These are phyloP conservation scores for Syritta pipiens DNA, from an alignment of 2,888 invertebrate species.

Conservation along the genomic window DNA sequence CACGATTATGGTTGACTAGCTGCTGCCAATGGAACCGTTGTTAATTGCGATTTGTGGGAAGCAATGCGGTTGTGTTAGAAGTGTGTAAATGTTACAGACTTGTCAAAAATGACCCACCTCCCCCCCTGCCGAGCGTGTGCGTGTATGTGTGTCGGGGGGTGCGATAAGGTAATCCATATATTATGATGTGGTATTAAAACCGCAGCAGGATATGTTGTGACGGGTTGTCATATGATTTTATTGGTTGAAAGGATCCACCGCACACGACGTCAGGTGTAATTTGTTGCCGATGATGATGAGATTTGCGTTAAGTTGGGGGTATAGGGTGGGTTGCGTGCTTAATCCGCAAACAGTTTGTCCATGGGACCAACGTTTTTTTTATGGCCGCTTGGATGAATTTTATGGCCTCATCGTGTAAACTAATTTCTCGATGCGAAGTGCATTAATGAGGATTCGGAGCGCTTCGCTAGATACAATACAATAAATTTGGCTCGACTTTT, in stretches of 20 bases:
- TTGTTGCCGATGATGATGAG: constrained; percentile 16
- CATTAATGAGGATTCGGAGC: too few relatives aligned
- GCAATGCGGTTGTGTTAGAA: not conserved
- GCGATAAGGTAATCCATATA: constrained; percentile 16
- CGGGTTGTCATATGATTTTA: constrained; percentile 31
- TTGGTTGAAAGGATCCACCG: not conserved
- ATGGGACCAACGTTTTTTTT: too few relatives aligned
- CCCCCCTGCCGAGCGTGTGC: not conserved
- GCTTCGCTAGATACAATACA: too few relatives aligned
- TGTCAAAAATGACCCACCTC: constrained; percentile 57
- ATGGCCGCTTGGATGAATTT: too few relatives aligned
- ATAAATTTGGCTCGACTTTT: too few relatives aligned
- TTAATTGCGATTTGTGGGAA: constrained; percentile 58
- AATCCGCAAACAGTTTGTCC: too few relatives aligned
- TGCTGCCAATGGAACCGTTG: constrained; percentile 45
- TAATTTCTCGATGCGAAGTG: too few relatives aligned
- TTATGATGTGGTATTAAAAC: constrained; percentile 44
- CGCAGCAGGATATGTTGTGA: constrained; percentile 30
- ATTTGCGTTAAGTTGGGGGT: too few relatives aligned
- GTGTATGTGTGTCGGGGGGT: not conserved
- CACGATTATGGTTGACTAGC: constrained; percentile 41
- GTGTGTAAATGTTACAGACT: constrained; percentile 24
- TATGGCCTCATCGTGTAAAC: too few relatives aligned
- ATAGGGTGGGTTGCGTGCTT: too few relatives aligned
- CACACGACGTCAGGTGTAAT: constrained; percentile 28